phyloP scores from a whole-genome alignment of 2,797 vertebrate genomes.

The Hipposideros larvatus region DNA sequence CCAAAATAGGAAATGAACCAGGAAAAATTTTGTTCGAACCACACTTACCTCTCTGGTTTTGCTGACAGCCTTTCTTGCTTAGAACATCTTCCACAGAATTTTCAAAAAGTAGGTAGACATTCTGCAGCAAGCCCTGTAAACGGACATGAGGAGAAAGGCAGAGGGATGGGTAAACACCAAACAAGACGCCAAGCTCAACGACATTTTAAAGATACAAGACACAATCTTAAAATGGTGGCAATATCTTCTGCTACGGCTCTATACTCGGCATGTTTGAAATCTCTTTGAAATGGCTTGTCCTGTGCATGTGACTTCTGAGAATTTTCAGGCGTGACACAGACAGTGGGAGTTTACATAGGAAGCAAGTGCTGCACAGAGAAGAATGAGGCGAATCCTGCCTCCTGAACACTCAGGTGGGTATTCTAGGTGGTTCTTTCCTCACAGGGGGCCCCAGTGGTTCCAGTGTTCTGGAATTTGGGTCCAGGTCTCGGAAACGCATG shows the following conservation, averaged over 20 bases:
- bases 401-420: too few relatives aligned
- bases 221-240: accelerated
- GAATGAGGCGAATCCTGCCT: not conserved
- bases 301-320: not conserved
- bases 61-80: conserved; percentile 93
- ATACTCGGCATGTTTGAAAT: accelerated
- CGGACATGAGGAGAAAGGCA: not conserved
- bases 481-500: accelerated
- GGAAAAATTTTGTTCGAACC: accelerated
- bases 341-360: not conserved
- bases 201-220: accelerated
- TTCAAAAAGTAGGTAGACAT: conserved; percentile 94
- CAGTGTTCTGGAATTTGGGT: not conserved
- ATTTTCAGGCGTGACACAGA: not conserved
- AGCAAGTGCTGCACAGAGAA: not conserved
- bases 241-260: accelerated
- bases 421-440: not conserved
- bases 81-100: conserved; percentile 94
- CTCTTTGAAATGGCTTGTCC: too few relatives aligned
- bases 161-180: accelerated
- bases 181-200: accelerated
- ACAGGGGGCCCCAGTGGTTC: accelerated
- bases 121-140: conserved; percentile 96
- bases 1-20: accelerated
- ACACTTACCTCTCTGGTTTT: conserved; percentile 92